Evolutionary conservation across 53 echinoderm and acorn worm genomes (phyloP).

Genomic region (Holothuria scabra): DNA sequence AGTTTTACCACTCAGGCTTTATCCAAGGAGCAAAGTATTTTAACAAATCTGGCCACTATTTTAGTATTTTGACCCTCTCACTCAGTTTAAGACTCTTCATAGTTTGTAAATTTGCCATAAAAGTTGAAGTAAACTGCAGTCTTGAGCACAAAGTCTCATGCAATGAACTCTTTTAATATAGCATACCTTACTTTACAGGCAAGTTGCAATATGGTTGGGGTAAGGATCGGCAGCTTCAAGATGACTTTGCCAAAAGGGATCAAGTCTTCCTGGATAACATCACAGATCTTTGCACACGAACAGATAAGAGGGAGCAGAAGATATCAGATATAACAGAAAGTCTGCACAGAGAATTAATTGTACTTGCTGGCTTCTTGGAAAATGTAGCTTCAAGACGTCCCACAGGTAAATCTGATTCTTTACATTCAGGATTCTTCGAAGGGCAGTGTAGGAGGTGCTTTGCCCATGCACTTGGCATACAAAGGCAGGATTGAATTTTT

Average conservation of each 20-base stretch:
- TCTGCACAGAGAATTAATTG: constrained; percentile 75
- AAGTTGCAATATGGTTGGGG: constrained; percentile 80
- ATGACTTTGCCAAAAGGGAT: constrained; percentile 82
- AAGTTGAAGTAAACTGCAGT: background rate
- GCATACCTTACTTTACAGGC: constrained; percentile 46
- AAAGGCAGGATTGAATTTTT: too few relatives aligned
- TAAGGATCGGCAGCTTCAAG: constrained; percentile 75
- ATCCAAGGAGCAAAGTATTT: too few relatives aligned
- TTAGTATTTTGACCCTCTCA: too few relatives aligned
- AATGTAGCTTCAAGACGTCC: constrained; percentile 84
- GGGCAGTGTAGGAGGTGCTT: too few relatives aligned
- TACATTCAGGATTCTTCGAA: background rate
- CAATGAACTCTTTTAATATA: background rate
- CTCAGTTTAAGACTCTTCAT: too few relatives aligned
- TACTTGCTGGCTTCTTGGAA: constrained; percentile 80
- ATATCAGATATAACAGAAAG: constrained; percentile 86
- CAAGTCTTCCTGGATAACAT: constrained; percentile 89
- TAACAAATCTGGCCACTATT: too few relatives aligned
- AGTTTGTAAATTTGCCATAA: too few relatives aligned
- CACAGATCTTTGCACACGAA: constrained; percentile 81
- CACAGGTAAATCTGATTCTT: constrained; percentile 61
- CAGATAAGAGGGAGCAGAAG: constrained; percentile 85
- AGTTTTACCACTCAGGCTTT: too few relatives aligned
- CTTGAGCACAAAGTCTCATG: background rate
- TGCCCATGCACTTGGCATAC: too few relatives aligned